Conservation (phyloP, 2,113 vertebrate genomes). For the Myotis brandtii region DNA sequence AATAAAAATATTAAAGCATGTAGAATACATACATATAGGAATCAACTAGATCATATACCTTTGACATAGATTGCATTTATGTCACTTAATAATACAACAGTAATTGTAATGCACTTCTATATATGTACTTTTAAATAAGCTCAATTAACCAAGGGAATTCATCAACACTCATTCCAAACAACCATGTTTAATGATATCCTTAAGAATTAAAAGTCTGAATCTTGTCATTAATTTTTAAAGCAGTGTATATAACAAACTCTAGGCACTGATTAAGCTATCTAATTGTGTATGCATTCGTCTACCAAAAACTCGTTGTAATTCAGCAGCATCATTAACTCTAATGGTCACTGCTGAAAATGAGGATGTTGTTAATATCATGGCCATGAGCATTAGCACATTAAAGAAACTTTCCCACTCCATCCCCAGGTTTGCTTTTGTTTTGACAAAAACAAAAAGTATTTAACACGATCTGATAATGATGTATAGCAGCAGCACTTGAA, state of each 20-base stretch:
- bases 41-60: slow-evolving; percentile 66
- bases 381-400: neutral
- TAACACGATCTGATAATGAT: slow-evolving; percentile 45
- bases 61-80: slow-evolving; percentile 69
- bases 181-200: slow-evolving; percentile 80
- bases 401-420: neutral
- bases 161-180: slow-evolving; percentile 75
- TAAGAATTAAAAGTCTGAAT: slow-evolving; percentile 80
- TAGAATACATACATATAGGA: slow-evolving; percentile 30
- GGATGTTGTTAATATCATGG: neutral
- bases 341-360: slow-evolving; percentile 59
- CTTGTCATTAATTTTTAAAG: slow-evolving; percentile 82
- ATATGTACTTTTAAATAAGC: slow-evolving; percentile 80
- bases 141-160: slow-evolving; percentile 78
- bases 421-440: slow-evolving; percentile 7
- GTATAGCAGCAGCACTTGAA: slow-evolving; percentile 17
- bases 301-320: slow-evolving; percentile 64
- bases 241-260: slow-evolving; percentile 75
- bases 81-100: slow-evolving; percentile 72
- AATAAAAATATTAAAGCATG: neutral
- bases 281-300: slow-evolving; percentile 62
- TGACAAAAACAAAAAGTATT: slow-evolving; percentile 28
- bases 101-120: slow-evolving; percentile 77
- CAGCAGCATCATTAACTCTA: slow-evolving; percentile 66
- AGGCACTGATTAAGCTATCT: slow-evolving; percentile 77